phyloP scores from a whole-genome alignment of 2,888 invertebrate species.

The Drosophila neoperkinsi region DNA sequence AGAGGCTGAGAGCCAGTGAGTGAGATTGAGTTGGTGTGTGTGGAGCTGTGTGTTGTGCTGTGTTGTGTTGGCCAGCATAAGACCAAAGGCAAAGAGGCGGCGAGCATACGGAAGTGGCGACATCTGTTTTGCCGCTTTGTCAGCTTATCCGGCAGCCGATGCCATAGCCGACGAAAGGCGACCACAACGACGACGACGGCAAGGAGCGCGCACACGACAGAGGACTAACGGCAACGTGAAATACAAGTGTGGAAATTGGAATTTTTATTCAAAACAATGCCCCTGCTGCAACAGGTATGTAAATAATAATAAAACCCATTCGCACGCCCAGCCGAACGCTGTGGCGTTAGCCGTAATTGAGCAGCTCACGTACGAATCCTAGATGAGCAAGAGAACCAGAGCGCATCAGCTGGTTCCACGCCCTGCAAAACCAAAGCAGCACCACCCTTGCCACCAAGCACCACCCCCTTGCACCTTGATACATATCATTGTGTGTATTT shows the following conservation, averaged over 20 bases:
- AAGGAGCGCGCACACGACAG: constrained; percentile 37
- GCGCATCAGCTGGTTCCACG: constrained; percentile 60
- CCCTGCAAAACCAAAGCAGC: constrained; percentile 27
- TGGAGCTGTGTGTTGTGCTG: constrained; percentile 29
- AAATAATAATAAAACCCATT: constrained; percentile 83
- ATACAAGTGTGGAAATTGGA: constrained; percentile 84
- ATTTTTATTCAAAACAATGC: constrained; percentile 85
- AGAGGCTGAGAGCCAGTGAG: constrained; percentile 17
- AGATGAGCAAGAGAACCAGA: constrained; percentile 49
- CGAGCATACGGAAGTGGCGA: constrained; percentile 69
- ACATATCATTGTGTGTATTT: constrained; percentile 21
- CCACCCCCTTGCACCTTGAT: constrained; percentile 30
- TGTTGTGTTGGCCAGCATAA: constrained; percentile 36
- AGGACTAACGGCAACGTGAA: constrained; percentile 68
- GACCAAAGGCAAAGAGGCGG: constrained; percentile 31
- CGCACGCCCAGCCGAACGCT: constrained; percentile 67
- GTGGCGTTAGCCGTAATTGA: constrained; percentile 62
- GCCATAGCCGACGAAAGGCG: constrained; percentile 58
- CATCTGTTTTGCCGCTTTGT: constrained; percentile 81
- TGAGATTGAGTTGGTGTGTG: constrained; percentile 26
- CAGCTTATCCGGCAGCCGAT: constrained; percentile 69
- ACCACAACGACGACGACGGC: constrained; percentile 37
- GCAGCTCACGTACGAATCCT: constrained; percentile 70
- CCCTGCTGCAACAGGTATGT: constrained; percentile 85
- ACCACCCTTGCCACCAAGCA: not conserved